Conservation (phyloP, 2,113 vertebrate genomes). For the Anser brachyrhynchus region DNA sequence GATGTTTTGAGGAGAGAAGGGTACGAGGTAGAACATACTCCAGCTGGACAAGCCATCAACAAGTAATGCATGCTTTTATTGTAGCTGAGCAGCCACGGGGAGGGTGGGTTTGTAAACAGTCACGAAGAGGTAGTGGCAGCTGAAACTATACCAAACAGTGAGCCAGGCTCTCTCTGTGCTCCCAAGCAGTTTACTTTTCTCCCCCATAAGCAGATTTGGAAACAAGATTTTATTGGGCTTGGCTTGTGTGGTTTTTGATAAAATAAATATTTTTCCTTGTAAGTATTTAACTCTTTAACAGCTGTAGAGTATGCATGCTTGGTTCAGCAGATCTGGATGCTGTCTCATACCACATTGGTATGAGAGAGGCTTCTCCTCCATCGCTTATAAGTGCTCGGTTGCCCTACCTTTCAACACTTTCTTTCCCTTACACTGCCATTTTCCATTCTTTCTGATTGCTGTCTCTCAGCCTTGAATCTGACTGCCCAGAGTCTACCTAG, state of each 20-base stretch:
- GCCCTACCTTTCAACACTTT: background rate
- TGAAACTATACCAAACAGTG: background rate
- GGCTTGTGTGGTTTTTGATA: background rate
- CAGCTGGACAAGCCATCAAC: conserved; percentile 83
- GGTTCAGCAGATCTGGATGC: background rate
- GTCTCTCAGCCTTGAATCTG: background rate
- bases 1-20: conserved; percentile 87
- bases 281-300: background rate
- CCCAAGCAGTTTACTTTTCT: background rate
- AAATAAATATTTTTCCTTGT: background rate
- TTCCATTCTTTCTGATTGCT: background rate
- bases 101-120: background rate
- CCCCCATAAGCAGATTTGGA: background rate
- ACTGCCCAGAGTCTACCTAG: background rate
- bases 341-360: background rate
- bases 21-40: conserved; percentile 87
- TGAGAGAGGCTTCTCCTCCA: background rate
- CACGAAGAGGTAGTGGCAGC: background rate
- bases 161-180: background rate
- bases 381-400: background rate
- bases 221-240: background rate
- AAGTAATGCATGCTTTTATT: conserved; percentile 75
- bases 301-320: background rate
- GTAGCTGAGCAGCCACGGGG: background rate
- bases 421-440: background rate